phyloP scores from a whole-genome alignment of 2,797 vertebrate species.

The Rhadinocentrus ornatus region DNA sequence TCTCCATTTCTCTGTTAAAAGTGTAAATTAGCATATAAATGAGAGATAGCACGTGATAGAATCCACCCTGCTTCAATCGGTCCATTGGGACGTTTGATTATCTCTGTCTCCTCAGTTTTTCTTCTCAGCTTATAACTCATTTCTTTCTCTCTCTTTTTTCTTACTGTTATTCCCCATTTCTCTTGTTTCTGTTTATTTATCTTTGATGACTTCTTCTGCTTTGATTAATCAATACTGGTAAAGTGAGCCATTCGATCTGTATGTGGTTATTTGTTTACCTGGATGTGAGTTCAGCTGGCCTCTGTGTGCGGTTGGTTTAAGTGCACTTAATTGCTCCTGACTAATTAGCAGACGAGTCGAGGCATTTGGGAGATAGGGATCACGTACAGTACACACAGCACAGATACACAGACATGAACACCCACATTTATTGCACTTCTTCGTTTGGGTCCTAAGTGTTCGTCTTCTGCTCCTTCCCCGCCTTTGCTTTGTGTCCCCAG shows the following conservation, averaged over 20 bases:
- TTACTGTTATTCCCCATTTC: conserved; percentile 20
- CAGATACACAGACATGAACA: conserved; percentile 29
- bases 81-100: conserved; percentile 76
- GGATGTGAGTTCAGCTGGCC: conserved; percentile 50
- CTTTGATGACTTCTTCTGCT: conserved; percentile 29
- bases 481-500: conserved; percentile 58
- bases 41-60: conserved; percentile 88
- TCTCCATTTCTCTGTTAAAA: conserved; percentile 64
- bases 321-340: conserved; percentile 74
- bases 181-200: conserved; percentile 27
- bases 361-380: conserved; percentile 62
- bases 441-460: conserved; percentile 53
- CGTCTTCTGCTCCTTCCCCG: conserved; percentile 43
- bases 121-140: conserved; percentile 55
- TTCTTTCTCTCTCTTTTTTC: conserved; percentile 20
- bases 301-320: conserved; percentile 70
- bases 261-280: conserved; percentile 72
- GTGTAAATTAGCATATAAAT: conserved; percentile 94
- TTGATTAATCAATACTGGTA: conserved; percentile 37
- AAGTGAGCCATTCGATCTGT: conserved; percentile 40
- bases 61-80: conserved; percentile 78
- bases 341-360: conserved; percentile 78
- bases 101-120: conserved; percentile 62
- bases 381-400: conserved; percentile 11
- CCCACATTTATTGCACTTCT: conserved; percentile 52